A percentile compares a stretch with the other conserved stretches of the same genome.
Evolutionary conservation across 1,140 invertebrate species (phyloP).

Genomic region (Pinna nobilis): DNA sequence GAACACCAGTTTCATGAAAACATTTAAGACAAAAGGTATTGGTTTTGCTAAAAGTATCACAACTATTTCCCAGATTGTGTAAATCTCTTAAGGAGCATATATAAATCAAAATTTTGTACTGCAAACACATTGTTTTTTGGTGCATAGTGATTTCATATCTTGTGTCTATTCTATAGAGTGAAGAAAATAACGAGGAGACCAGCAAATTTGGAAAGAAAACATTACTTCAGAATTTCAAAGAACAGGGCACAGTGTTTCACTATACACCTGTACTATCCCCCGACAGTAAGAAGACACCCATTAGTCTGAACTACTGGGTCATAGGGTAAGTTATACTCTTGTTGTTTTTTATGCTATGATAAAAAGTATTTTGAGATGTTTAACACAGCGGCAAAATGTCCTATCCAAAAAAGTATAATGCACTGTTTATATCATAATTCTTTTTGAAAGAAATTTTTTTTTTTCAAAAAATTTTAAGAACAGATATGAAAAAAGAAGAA

Average conservation of each 20-base stretch:
- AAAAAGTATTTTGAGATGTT: not conserved
- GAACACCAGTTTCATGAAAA: too few species aligned
- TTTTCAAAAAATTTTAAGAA: too few species aligned
- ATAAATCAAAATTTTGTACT: too few species aligned
- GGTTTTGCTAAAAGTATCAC: too few species aligned
- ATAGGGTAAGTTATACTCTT: slow-evolving; percentile 67
- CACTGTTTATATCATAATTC: too few species aligned
- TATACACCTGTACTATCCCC: slow-evolving; percentile 48
- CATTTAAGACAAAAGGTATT: too few species aligned
- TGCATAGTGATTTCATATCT: not conserved
- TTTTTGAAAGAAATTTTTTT: too few species aligned
- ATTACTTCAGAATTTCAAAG: slow-evolving; percentile 55
- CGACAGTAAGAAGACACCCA: slow-evolving; percentile 54
- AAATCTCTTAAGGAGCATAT: too few species aligned
- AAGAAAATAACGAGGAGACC: slow-evolving; percentile 8
- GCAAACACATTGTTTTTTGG: too few species aligned
- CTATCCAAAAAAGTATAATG: not conserved
- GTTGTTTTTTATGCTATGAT: not conserved
- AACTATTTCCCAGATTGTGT: too few species aligned
- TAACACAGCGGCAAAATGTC: not conserved
- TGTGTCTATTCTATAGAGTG: not conserved
- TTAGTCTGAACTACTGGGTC: slow-evolving; percentile 70
- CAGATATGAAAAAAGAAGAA: too few species aligned
- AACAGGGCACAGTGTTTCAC: slow-evolving; percentile 70
- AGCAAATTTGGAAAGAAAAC: slow-evolving; percentile 48